phyloP scores from a whole-genome alignment of 2,113 vertebrate species.

The Vulpes vulpes region DNA sequence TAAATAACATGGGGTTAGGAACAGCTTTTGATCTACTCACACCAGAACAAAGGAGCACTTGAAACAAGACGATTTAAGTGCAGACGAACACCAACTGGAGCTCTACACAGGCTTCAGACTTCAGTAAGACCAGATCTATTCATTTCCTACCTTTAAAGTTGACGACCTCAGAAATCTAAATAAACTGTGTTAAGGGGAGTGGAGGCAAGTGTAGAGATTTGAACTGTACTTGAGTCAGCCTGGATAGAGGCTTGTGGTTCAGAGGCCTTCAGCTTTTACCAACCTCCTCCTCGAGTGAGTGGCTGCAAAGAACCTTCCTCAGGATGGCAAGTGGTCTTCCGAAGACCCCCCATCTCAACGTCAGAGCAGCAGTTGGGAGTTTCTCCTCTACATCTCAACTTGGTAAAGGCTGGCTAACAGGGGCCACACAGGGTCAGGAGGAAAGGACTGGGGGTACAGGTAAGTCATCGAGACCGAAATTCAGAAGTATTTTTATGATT shows the following conservation, averaged over 20 bases:
- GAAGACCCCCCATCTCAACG: background rate
- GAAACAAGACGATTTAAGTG: background rate
- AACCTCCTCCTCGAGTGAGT: background rate
- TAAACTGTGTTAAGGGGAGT: background rate
- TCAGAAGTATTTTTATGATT: background rate
- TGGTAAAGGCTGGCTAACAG: background rate
- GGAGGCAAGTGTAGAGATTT: too few species aligned
- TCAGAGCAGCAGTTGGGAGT: background rate
- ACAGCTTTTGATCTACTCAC: background rate
- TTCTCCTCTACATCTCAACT: background rate
- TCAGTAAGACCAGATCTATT: background rate
- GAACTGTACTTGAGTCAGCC: background rate
- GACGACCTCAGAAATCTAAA: background rate
- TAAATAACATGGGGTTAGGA: background rate
- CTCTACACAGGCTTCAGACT: accelerated
- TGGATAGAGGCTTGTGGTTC: background rate
- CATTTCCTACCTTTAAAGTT: background rate
- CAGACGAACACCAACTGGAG: background rate
- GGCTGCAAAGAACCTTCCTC: background rate
- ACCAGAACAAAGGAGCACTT: background rate
- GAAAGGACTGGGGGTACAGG: background rate
- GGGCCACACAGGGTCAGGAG: too few species aligned
- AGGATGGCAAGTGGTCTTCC: background rate
- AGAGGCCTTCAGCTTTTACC: background rate
- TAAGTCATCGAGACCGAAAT: background rate